Base-by-base conservation (phyloP, 2,113 vertebrate genomes). In the Sinocyclocheilus rhinocerous region DNA sequence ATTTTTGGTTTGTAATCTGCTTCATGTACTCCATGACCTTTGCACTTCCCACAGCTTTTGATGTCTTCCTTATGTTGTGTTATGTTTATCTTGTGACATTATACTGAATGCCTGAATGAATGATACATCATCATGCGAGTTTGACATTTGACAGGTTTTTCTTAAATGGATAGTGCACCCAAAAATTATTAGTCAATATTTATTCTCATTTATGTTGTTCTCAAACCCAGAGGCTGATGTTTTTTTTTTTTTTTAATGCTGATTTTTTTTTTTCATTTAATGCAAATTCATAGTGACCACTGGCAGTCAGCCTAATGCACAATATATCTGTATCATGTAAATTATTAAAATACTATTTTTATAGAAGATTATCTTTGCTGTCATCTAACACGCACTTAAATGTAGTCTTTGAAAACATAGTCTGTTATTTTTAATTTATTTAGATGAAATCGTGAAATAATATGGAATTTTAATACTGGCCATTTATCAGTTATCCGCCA, bases 21-120 rank as follows among this genome's bases (percentile, higher is more conserved):
- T 33, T 11, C n/a, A 39, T 76, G n/a, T 26, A 55, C 70, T 69
- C 76, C 42, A 6, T 22, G 20, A 50, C 76, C 39, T 83, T 36
- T 76, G 57, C 52, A 61, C 69, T 81, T 86, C 70, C 45, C 39
- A n/a, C 42, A 69, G 59, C 61, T 39, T 70, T 76, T 57, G 61
- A 33, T 85, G 1, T 29, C n/a, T 29, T 69, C 77, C 55, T 65
- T 42, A 52, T 65, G 67, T 81, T 81, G 76, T 33, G 22, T 42
- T 57, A 45, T 13, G 4, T 33, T 86, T 42, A 24, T 81, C 76
- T 76, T 70, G 45, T 61, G 70, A 77, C 76, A 33, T 22, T 4
- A 59, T 20, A 15, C 29, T 69, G 33, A 59, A 81, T 57, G 16
- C 42, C 22, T 75, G 29, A 75, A 4, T 2, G 15, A 22, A 36